Evolutionary conservation across 2,113 vertebrate genomes (phyloP).

Genomic region (Gavia stellata): DNA sequence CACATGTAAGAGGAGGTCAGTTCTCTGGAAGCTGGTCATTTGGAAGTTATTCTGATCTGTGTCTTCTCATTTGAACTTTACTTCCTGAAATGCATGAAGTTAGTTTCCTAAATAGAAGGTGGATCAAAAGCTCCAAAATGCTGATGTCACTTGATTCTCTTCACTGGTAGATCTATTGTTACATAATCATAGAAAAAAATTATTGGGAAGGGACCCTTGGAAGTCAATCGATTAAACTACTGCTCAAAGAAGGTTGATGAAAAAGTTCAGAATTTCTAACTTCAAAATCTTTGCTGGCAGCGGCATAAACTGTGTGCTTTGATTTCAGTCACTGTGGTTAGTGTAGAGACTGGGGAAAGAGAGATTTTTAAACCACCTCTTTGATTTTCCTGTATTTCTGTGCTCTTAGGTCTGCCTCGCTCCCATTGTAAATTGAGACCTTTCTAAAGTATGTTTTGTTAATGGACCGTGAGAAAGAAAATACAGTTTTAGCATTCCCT

Average conservation of each 20-base stretch:
- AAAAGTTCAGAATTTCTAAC: not conserved
- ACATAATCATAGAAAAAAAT: not conserved
- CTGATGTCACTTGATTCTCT: not conserved
- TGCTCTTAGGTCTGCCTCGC: not conserved
- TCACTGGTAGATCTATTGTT: not conserved
- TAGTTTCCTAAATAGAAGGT: not conserved
- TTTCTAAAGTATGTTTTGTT: conserved; percentile 14
- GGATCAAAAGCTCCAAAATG: not conserved
- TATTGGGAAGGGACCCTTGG: not conserved
- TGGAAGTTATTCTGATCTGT: not conserved
- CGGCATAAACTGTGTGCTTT: not conserved
- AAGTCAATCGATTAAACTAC: not conserved
- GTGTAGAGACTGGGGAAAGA: not conserved
- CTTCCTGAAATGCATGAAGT: not conserved
- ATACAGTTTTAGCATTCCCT: conserved; percentile 21
- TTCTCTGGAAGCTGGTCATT: not conserved
- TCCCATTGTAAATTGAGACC: conserved; percentile 6
- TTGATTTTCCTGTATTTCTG: not conserved
- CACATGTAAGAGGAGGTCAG: not conserved
- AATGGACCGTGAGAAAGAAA: conserved; percentile 17
- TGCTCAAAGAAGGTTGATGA: not conserved
- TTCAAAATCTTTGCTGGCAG: not conserved
- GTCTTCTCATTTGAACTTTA: not conserved
- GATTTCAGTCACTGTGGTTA: not conserved
- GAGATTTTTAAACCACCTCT: not conserved